Conservation (phyloP, 2,797 vertebrate species). For the Myioborus melanocephalus region DNA sequence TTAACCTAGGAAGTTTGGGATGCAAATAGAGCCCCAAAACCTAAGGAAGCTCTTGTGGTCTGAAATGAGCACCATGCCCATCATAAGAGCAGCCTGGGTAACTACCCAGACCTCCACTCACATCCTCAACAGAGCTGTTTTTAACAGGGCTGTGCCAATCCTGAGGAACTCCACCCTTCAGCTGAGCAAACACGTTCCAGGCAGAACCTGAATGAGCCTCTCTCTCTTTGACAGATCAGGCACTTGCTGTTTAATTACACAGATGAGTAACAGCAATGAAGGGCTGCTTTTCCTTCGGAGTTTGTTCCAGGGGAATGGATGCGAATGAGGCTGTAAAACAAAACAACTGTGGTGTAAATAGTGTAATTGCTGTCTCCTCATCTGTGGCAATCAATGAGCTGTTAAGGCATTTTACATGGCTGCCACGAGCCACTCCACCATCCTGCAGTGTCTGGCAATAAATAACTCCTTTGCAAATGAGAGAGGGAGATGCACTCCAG, state of each 20-base stretch:
- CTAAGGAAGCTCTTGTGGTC: rapidly evolving
- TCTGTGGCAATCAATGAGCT: slow-evolving; percentile 56
- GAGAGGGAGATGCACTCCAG: background rate
- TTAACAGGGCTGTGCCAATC: background rate
- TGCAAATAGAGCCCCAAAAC: background rate
- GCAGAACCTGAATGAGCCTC: slow-evolving; percentile 1
- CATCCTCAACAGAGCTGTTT: background rate
- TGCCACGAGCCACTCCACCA: background rate
- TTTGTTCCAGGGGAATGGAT: slow-evolving; percentile 10
- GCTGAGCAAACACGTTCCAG: background rate
- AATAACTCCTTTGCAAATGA: background rate
- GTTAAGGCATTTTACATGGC: slow-evolving; percentile 25
- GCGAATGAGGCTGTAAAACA: slow-evolving; percentile 40
- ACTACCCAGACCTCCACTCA: background rate
- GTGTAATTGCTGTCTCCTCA: slow-evolving; percentile 51
- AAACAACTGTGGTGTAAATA: slow-evolving; percentile 53
- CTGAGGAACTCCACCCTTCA: background rate
- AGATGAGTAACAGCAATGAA: slow-evolving; percentile 50
- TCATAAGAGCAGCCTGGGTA: background rate
- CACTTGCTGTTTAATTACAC: slow-evolving; percentile 50
- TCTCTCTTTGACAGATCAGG: background rate
- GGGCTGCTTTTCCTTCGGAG: background rate
- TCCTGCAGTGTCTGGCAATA: background rate
- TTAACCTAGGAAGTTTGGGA: background rate
- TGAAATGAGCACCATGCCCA: background rate